Percentiles rank a stretch among this genome's conserved stretches.
Evolutionary conservation across 1,140 invertebrate species (phyloP).

Genomic region (Arctopsyche grandis): DNA sequence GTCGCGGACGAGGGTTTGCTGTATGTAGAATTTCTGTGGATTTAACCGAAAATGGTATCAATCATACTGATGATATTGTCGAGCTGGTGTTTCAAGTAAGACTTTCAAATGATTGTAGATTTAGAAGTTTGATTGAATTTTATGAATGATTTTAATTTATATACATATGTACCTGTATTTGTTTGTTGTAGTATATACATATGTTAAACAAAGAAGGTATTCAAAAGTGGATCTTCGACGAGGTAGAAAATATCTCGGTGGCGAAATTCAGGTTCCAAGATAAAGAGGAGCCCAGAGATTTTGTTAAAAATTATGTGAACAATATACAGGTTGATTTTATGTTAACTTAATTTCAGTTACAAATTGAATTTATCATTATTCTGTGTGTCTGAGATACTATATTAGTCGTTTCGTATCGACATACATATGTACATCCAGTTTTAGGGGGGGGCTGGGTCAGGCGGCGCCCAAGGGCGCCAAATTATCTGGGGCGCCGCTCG

Average conservation of each 20-base stretch:
- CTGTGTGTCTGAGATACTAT: too few species aligned
- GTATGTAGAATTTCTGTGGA: constrained; percentile 92
- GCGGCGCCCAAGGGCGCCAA: too few species aligned
- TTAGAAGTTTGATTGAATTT: too few species aligned
- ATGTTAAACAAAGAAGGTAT: constrained; percentile 82
- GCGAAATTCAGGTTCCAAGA: constrained; percentile 93
- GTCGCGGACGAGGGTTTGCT: constrained; percentile 84
- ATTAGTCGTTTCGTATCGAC: too few species aligned
- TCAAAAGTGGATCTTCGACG: constrained; percentile 90
- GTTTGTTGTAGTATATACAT: constrained; percentile 78
- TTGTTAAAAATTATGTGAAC: constrained; percentile 75
- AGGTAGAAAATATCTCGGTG: constrained; percentile 80
- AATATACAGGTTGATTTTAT: constrained; percentile 64
- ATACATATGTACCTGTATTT: too few species aligned
- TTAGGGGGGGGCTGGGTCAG: too few species aligned
- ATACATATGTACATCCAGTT: too few species aligned
- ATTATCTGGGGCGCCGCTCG: too few species aligned
- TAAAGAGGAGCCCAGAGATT: constrained; percentile 80
- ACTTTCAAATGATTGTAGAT: not conserved
- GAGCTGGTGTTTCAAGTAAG: constrained; percentile 81
- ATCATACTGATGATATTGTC: constrained; percentile 88
- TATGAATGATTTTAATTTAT: too few species aligned
- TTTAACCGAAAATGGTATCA: constrained; percentile 90
- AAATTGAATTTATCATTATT: too few species aligned
- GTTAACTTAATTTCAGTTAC: not conserved